A percentile compares a stretch with the other conserved stretches of the same genome.
phyloP scores from a whole-genome alignment of 2,888 invertebrate genomes.

The Ophion slaviceki region DNA sequence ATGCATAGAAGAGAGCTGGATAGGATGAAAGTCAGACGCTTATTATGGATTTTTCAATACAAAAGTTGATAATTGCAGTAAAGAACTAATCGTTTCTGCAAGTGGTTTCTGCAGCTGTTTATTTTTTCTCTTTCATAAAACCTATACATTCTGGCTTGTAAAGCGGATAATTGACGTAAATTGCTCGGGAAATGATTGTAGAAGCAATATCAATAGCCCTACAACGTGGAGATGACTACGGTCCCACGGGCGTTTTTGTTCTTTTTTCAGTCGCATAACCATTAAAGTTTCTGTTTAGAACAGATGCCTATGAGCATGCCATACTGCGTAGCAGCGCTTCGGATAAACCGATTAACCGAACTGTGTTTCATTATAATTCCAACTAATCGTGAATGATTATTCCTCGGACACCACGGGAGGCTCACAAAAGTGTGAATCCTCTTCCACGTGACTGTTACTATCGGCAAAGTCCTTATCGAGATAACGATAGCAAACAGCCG shows the following conservation, averaged over 20 bases:
- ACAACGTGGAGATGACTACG: neutral
- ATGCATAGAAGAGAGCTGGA: too few species aligned
- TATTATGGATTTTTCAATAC: too few species aligned
- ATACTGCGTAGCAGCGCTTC: neutral
- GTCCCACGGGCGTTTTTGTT: neutral
- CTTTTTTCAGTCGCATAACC: neutral
- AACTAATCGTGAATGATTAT: neutral
- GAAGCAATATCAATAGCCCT: constrained; percentile 5
- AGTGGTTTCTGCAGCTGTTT: too few species aligned
- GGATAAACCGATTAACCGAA: neutral
- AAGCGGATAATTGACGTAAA: constrained; percentile 3
- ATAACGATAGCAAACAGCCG: neutral
- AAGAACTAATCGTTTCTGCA: too few species aligned
- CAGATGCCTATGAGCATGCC: neutral
- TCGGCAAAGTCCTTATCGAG: neutral
- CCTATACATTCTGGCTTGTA: neutral
- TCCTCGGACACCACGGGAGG: neutral
- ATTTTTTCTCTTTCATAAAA: too few species aligned
- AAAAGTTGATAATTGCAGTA: too few species aligned
- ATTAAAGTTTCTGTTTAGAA: neutral
- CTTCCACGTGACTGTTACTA: neutral
- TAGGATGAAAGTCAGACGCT: too few species aligned
- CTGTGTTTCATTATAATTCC: neutral
- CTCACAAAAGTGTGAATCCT: neutral
- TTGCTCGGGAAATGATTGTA: constrained; percentile 13